Conservation (phyloP, 2,113 vertebrate species). For the Cygnus atratus region DNA sequence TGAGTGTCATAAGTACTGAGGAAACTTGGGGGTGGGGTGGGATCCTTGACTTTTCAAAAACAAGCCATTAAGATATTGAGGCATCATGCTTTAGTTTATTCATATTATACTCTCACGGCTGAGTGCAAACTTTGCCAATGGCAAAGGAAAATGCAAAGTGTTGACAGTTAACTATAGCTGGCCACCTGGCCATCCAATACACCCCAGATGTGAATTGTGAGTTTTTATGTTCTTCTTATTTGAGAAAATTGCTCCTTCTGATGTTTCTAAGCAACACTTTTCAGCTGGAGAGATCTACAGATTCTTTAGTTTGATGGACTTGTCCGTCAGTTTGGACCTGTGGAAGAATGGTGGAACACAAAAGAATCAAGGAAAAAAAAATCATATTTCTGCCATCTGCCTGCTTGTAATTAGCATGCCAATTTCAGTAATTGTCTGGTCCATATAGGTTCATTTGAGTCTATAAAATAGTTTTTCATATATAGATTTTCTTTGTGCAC, state of each 20-base stretch:
- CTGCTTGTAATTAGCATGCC: background rate
- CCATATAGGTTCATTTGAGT: background rate
- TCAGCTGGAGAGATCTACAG: constrained; percentile 38
- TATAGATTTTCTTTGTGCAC: background rate
- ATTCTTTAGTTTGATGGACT: constrained; percentile 26
- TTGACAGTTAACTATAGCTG: constrained; percentile 67
- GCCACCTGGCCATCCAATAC: constrained; percentile 64
- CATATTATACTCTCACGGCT: constrained; percentile 63
- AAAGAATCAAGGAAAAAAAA: background rate
- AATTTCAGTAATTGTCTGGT: background rate
- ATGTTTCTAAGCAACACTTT: constrained; percentile 44
- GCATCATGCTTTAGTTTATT: constrained; percentile 54
- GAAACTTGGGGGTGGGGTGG: background rate
- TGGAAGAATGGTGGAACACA: background rate
- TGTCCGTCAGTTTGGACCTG: background rate
- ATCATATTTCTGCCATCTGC: constrained; percentile 29
- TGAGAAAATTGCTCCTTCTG: constrained; percentile 41
- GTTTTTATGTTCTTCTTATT: constrained; percentile 57
- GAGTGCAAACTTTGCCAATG: constrained; percentile 67
- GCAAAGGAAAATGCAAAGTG: constrained; percentile 67
- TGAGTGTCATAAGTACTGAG: background rate
- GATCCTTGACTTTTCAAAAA: background rate
- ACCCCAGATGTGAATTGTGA: constrained; percentile 66
- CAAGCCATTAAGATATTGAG: constrained; percentile 23
- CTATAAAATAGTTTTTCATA: background rate